These are phyloP conservation scores for Rhynchonycteris naso DNA, from an alignment of 2,797 vertebrate genomes.

Conservation along the genomic window DNA sequence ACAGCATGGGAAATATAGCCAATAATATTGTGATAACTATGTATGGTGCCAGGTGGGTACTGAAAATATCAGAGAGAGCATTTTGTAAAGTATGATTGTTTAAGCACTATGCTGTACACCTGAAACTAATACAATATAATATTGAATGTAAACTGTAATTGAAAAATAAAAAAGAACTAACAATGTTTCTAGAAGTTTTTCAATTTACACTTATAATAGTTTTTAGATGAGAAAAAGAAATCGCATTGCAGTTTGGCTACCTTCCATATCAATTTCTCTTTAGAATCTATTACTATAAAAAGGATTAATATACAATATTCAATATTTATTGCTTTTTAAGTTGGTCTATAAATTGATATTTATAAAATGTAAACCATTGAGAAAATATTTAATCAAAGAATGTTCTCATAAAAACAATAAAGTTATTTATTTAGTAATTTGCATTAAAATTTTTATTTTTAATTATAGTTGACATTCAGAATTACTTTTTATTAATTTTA, in stretches of 20 bases:
- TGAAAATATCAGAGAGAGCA: no score
- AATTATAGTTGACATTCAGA: not conserved
- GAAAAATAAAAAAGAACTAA: not conserved
- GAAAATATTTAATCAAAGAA: not conserved
- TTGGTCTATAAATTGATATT: not conserved
- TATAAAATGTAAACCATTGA: constrained; percentile 17
- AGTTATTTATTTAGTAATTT: not conserved
- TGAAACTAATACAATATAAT: no score
- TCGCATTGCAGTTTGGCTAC: not conserved
- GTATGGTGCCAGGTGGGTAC: no score
- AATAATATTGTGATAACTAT: no score
- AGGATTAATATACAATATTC: not conserved
- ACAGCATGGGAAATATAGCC: not conserved
- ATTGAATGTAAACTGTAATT: no score
- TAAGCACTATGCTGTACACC: no score
- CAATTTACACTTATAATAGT: not conserved
- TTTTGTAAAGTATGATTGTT: no score
- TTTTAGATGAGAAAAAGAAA: not conserved
- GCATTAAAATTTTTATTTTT: not conserved
- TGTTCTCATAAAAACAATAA: not conserved
- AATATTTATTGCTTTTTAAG: constrained; percentile 13
- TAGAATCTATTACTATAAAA: not conserved
- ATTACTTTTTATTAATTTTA: no score
- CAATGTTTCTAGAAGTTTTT: constrained; percentile 13
- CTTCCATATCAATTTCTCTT: not conserved